phyloP scores from a whole-genome alignment of 2,888 invertebrate species.

The Pyralis farinalis region DNA sequence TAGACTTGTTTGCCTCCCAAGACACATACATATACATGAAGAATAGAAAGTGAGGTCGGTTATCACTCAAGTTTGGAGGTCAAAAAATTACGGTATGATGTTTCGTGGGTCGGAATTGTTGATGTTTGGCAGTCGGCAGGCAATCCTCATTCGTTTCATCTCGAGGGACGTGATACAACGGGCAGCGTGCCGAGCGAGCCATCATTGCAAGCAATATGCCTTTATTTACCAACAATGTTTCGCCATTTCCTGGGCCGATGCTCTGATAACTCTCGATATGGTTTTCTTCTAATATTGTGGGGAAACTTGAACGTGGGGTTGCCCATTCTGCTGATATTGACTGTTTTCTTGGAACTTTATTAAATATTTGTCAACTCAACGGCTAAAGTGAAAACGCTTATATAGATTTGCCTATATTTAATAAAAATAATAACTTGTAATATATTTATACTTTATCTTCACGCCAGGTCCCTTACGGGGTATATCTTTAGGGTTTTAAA shows the following conservation, averaged over 20 bases:
- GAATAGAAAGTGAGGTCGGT: conserved; percentile 20
- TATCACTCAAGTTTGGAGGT: conserved; percentile 10
- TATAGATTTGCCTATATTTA: too few relatives aligned
- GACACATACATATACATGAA: too few relatives aligned
- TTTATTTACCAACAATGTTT: conserved; percentile 60
- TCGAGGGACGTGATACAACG: conserved; percentile 52
- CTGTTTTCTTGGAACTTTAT: not conserved
- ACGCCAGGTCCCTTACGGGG: too few relatives aligned
- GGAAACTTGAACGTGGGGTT: conserved; percentile 33
- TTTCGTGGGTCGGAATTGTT: conserved; percentile 27
- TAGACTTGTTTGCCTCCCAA: too few relatives aligned
- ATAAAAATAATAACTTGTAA: too few relatives aligned
- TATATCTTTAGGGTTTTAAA: too few relatives aligned
- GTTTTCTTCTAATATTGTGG: conserved; percentile 34
- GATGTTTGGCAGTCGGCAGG: conserved; percentile 46
- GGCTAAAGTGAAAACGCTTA: too few relatives aligned
- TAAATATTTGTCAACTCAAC: too few relatives aligned
- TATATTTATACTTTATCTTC: too few relatives aligned
- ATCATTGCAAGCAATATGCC: conserved; percentile 55
- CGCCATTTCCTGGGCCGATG: conserved; percentile 49
- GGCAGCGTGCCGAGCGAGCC: conserved; percentile 38
- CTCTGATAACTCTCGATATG: conserved; percentile 50
- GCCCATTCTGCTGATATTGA: conserved; percentile 15
- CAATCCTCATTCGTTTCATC: conserved; percentile 57
- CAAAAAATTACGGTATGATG: conserved; percentile 26